Base-by-base conservation (phyloP, 2,888 invertebrate species). In the Campoplex capitator region DNA sequence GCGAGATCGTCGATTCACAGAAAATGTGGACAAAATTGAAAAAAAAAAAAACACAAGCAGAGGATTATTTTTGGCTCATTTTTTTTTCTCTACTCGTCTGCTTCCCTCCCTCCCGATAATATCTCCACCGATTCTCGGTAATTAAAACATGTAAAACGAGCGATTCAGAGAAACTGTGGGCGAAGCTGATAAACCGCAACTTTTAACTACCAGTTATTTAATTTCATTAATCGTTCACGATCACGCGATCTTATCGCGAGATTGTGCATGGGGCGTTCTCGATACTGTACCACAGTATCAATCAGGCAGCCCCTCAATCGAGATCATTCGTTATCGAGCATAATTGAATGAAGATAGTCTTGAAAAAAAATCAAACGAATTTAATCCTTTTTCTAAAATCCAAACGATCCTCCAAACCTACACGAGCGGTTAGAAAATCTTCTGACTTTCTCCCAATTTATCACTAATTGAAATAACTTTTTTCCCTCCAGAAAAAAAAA, bases 201-300 rank as follows among this genome's bases (percentile, higher is more conserved):
- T 68, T 48, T 48, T 35, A 45, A 54, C 23, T 32, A 62, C 56
- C 56, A 54, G 77, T 71, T 77, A 51, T 83, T 77, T 73, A 77
- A 51, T 89, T 65, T 89, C 90, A 92, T 92, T 92, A 91, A 92
- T 92, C 89, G 89, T 85, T 87, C 68, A 76, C 87, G 89, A 91
- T 89, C 92, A 92, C 92, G 92, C 92, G 91, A 92, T 91, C 56
- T 51, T 75, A 35, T 75, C 76, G 51, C 76, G 51, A 35, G n/a
- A 45, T 6, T 48, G 9, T 48, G 23, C 32, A 67, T 48, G 76
- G 65, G 65, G 51, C 76, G 23, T 51, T 51, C 3, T 4, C 13
- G 18, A 51, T 9, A 23, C 23, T n/a, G 23, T 35, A 68, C 28
- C 38, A 11, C 32, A 38, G n/a, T 28, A 16, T 75, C 23, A n/a